Evolutionary conservation across 2,888 invertebrate genomes (phyloP).

Genomic region (Crematogaster levior): DNA sequence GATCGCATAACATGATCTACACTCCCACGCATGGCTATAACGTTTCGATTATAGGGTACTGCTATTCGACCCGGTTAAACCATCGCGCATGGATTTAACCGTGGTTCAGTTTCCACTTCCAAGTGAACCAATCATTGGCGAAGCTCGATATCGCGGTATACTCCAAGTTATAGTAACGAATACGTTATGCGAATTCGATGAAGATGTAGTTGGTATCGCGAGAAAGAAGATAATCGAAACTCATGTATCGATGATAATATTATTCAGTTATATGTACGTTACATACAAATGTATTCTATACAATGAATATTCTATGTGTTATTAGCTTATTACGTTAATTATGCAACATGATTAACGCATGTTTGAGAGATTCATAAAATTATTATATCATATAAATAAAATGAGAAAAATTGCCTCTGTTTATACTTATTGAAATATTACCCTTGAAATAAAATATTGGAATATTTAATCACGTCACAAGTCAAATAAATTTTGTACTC

Average conservation of each 20-base stretch:
- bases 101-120: slow-evolving; percentile 64
- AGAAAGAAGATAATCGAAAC: slow-evolving; percentile 56
- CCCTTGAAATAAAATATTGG: not conserved
- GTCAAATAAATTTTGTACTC: too few species aligned
- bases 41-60: slow-evolving; percentile 71
- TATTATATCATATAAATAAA: not conserved
- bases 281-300: not conserved
- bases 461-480: not conserved
- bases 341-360: not conserved
- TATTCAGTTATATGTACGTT: not conserved
- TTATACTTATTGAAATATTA: not conserved
- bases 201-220: slow-evolving; percentile 57
- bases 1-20: slow-evolving; percentile 73
- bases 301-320: not conserved
- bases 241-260: slow-evolving; percentile 22
- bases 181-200: slow-evolving; percentile 61
- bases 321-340: not conserved
- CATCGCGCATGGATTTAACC: slow-evolving; percentile 65
- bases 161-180: slow-evolving; percentile 58
- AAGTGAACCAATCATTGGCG: slow-evolving; percentile 67
- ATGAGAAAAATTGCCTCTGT: not conserved
- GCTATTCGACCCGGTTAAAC: slow-evolving; percentile 68
- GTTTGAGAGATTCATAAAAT: not conserved
- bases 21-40: slow-evolving; percentile 68
- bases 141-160: slow-evolving; percentile 56